Conservation (phyloP, 1,140 invertebrate genomes). For the Pachyrhynchus sulphureomaculatus region DNA sequence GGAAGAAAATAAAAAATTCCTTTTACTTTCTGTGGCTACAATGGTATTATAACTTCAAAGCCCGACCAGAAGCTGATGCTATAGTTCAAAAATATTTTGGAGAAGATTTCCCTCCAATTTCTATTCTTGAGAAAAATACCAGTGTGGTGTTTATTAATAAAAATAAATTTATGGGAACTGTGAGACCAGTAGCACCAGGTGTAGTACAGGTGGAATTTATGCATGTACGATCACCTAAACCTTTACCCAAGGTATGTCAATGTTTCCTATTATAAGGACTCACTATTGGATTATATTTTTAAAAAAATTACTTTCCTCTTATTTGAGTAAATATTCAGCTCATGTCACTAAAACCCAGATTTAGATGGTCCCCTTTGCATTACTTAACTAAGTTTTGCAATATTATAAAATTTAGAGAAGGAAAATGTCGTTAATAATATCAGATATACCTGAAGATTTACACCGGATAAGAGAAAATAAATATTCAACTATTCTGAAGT, state of each 20-base stretch:
- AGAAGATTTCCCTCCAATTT: background rate
- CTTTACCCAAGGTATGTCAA: background rate
- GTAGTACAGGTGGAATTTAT: background rate
- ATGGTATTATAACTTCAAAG: background rate
- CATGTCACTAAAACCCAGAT: no score
- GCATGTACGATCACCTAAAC: background rate
- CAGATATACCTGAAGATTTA: no score
- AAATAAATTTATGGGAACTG: background rate
- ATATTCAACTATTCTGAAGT: no score
- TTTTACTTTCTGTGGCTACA: background rate
- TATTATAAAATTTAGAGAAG: no score
- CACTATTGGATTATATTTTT: no score
- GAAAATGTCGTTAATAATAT: no score
- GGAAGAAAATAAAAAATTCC: background rate
- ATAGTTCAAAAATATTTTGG: conserved; percentile 3
- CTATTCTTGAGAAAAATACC: background rate
- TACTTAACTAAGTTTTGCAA: no score
- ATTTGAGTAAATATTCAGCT: no score
- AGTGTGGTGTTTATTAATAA: background rate
- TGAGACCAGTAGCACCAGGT: background rate
- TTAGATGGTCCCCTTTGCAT: no score
- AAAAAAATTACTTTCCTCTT: no score
- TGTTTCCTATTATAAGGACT: no score
- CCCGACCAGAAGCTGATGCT: background rate
- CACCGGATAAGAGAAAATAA: no score